Percentiles rank a stretch among this genome's conserved stretches.
These are phyloP conservation scores for Chascanopsetta lugubris DNA, from an alignment of 2,113 vertebrate genomes.

Conservation along the genomic window DNA sequence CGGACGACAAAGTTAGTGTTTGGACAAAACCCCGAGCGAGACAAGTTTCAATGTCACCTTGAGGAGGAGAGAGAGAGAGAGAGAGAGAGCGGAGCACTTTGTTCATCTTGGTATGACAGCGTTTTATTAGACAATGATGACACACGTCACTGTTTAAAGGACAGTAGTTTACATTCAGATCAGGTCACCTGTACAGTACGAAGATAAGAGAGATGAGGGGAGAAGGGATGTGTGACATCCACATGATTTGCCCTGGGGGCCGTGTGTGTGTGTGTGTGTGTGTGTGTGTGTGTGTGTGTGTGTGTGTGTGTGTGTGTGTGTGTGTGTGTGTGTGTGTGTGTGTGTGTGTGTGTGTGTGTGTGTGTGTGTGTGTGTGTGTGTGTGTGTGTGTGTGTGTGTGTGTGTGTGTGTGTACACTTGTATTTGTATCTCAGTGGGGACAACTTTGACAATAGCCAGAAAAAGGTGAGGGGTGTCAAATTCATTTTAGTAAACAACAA, in stretches of 20 bases:
- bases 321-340: neutral
- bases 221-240: conserved; percentile 61
- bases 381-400: neutral
- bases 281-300: too few species aligned
- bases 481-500: too few species aligned
- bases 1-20: too few species aligned
- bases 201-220: conserved; percentile 55
- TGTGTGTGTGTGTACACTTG: neutral
- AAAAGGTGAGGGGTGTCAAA: too few species aligned
- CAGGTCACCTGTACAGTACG: conserved; percentile 74
- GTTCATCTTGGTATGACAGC: conserved; percentile 45
- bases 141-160: conserved; percentile 74
- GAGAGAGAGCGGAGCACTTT: conserved; percentile 38
- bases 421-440: too few species aligned
- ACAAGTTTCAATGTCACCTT: conserved; percentile 2
- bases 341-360: neutral
- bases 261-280: conserved; percentile 1
- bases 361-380: neutral
- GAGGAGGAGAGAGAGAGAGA: conserved; percentile 47
- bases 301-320: neutral
- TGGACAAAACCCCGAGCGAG: neutral
- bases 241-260: conserved; percentile 31
- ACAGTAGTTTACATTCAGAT: conserved; percentile 81
- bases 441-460: too few species aligned
- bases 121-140: conserved; percentile 80